Percentiles rank a stretch among this genome's conserved stretches.
phyloP scores from a whole-genome alignment of 2,113 vertebrate genomes.

The Maylandia zebra region DNA sequence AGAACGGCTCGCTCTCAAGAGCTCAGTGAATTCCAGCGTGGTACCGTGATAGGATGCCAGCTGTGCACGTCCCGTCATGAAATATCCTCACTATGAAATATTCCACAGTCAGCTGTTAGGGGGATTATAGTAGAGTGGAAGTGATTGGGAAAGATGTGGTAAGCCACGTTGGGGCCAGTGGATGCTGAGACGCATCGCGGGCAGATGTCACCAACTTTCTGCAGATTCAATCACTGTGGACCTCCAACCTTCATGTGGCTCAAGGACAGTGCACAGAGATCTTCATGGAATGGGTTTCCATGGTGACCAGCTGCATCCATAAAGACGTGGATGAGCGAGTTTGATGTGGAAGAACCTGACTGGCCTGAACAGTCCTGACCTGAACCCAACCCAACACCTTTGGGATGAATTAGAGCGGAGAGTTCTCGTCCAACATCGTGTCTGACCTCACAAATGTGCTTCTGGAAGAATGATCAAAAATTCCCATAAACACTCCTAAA shows the following conservation, averaged over 20 bases:
- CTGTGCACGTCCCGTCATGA: accelerated
- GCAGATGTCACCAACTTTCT: not conserved
- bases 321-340: not conserved
- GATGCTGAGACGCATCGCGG: not conserved
- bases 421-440: not conserved
- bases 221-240: not conserved
- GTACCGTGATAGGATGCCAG: accelerated
- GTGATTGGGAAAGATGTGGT: not conserved
- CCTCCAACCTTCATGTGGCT: accelerated
- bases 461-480: not conserved
- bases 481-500: not conserved
- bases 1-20: not conserved
- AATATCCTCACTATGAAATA: not conserved
- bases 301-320: not conserved
- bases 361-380: not conserved
- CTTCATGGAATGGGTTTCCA: not conserved
- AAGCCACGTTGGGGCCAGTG: not conserved
- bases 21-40: not conserved
- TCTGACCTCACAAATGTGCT: not conserved
- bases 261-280: not conserved
- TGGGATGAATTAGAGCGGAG: not conserved
- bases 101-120: not conserved
- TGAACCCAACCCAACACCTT: not conserved
- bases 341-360: not conserved
- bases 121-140: not conserved